These are phyloP conservation scores for Aphaenogaster ashmeadi DNA, from an alignment of 1,140 invertebrate species.

Conservation along the genomic window DNA sequence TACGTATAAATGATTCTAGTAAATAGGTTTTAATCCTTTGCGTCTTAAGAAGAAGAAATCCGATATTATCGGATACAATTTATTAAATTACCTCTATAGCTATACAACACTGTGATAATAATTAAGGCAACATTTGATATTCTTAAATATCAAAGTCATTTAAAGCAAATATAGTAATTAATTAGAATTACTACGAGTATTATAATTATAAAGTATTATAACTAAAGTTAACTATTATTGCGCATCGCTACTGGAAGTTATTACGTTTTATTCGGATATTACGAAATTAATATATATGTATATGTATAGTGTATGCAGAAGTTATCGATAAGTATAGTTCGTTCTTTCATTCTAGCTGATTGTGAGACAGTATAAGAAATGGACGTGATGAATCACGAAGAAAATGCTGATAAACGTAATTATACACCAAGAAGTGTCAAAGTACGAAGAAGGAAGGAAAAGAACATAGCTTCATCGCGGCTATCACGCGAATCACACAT, in stretches of 20 bases:
- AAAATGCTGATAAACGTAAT: conserved; percentile 8
- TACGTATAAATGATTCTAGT: background rate
- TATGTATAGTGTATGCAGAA: background rate
- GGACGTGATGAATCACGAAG: background rate
- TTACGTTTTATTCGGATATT: background rate
- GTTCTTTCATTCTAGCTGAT: background rate
- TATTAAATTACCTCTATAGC: background rate
- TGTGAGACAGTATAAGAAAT: background rate
- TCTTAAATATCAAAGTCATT: background rate
- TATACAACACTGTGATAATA: background rate
- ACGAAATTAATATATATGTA: background rate
- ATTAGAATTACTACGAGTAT: background rate
- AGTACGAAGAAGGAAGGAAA: background rate
- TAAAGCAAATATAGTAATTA: background rate
- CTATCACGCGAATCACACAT: conserved; percentile 11
- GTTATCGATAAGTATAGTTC: background rate
- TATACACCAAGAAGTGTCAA: background rate
- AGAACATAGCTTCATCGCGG: background rate
- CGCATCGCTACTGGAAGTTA: background rate
- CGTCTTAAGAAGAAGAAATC: background rate
- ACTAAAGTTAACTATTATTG: background rate
- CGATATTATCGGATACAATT: background rate
- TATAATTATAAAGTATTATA: background rate
- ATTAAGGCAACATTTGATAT: background rate
- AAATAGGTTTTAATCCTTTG: background rate